Conservation (phyloP, 2,797 vertebrate species). For the Etheostoma perlongum region DNA sequence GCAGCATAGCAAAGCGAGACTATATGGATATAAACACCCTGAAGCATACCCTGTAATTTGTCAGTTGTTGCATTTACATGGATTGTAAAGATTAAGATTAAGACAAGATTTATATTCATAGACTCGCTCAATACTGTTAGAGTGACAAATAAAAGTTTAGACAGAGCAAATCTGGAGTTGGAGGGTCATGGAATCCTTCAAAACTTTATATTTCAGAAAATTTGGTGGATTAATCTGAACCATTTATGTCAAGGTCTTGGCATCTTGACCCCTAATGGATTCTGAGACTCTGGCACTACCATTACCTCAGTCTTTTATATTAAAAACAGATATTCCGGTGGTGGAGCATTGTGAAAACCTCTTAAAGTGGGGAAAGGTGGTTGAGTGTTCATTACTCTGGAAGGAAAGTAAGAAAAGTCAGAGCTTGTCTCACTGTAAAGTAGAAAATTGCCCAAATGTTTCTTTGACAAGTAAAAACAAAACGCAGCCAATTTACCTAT, state of each 20-base stretch:
- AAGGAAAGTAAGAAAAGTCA: not conserved
- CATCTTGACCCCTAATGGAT: not conserved
- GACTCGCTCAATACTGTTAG: not conserved
- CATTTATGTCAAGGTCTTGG: not conserved
- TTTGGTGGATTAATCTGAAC: not conserved
- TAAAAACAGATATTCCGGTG: not conserved
- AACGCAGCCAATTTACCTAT: not conserved
- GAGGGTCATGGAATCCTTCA: not conserved
- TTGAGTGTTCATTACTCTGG: not conserved
- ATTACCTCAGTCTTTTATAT: not conserved
- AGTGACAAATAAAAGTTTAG: not conserved
- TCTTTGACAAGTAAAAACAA: not conserved
- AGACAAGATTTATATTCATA: not conserved
- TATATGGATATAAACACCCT: not conserved
- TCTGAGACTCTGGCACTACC: not conserved
- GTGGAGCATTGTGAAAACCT: not conserved
- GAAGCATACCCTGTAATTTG: not conserved
- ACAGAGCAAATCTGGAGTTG: not conserved
- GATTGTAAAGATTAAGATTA: constrained; percentile 8
- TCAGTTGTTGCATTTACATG: not conserved
- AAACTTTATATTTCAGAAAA: not conserved
- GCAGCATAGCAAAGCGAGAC: too few relatives aligned
- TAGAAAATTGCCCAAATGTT: not conserved
- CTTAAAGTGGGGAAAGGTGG: not conserved
- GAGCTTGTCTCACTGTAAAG: not conserved